Base-by-base conservation (phyloP, 2,797 vertebrate species). In the Darevskia mixta region DNA sequence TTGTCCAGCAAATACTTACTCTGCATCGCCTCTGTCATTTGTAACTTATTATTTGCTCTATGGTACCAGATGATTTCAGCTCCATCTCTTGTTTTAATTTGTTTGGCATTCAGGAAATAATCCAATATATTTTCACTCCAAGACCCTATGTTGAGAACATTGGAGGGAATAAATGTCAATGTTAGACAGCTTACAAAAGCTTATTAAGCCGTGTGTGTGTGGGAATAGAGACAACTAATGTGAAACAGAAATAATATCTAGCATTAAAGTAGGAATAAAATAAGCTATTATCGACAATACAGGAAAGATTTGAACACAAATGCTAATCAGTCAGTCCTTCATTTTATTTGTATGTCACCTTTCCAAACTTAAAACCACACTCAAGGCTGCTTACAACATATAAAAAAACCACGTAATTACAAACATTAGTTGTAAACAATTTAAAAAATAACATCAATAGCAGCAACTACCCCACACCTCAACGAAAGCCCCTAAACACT, bases 61-160 rank as follows among this genome's bases (percentile, higher is more conserved):
- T 99, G 98, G 76, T 94, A 97, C 98, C 98, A 99, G 3, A 89
- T 61, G 41, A 99, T 82, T 78, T 97, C 97, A 0, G 97, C 97
- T 0, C 97, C 98, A 90, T 99, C 97, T 67, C 91, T 95, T 67
- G 38, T 88, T 7, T n/a, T 6, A 41, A 98, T 96, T 66, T 77
- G 93, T 3, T 90, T 92, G 43, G 45, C 90, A 55, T 92, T 94
- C 87, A 96, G 79, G 64, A 99, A 99, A 90, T 98, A 97, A 11
- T 97, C 95, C 91, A 98, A 89, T 32, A 97, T 97, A 85, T 92
- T 93, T 95, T 96, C 94, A 93, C 91, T 90, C 95, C 97, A 96
- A 61, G 82, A 88, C 29, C 94, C 97, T 96, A 90, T 27, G 13
- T 64, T 91, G 89, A 92, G 77, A 91, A 94, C n/a, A 84, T 45